phyloP scores from a whole-genome alignment of 1,140 invertebrate species.

The Heliconius melpomene region DNA sequence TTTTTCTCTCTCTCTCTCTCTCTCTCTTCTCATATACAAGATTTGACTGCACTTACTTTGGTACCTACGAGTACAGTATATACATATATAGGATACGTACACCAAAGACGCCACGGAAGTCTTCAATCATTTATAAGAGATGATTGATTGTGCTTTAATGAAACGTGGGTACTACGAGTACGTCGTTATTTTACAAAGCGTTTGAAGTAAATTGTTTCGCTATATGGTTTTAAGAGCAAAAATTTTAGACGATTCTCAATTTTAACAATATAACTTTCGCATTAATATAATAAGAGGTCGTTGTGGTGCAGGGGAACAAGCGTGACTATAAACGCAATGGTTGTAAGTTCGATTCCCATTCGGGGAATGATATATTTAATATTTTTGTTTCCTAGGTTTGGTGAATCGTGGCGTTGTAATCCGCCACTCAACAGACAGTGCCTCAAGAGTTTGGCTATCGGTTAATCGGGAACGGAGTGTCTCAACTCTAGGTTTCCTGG shows the following conservation, averaged over 20 bases:
- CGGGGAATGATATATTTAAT: too few relatives aligned
- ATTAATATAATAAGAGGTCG: too few relatives aligned
- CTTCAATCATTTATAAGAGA: neutral
- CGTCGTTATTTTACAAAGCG: neutral
- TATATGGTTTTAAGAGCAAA: neutral
- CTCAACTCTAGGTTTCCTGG: too few relatives aligned
- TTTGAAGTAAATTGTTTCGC: neutral
- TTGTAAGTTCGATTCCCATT: too few relatives aligned
- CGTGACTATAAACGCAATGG: too few relatives aligned
- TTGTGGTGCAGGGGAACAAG: too few relatives aligned
- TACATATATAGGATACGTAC: neutral
- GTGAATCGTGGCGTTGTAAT: too few relatives aligned
- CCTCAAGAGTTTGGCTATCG: too few relatives aligned
- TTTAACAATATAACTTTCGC: neutral
- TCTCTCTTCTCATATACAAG: neutral
- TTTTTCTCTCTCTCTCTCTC: too few relatives aligned
- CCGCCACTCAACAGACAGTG: too few relatives aligned
- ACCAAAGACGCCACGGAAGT: constrained; percentile 12
- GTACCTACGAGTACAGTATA: neutral
- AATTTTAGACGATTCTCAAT: neutral
- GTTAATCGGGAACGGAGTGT: too few relatives aligned
- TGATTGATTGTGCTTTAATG: constrained; percentile 12
- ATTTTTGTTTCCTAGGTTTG: too few relatives aligned
- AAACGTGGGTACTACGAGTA: constrained; percentile 12
- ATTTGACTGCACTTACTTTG: neutral